Evolutionary conservation across 2,113 vertebrate species (phyloP), one percentile per base, ranked within the genome.

Genomic region (Boleophthalmus pectinirostris): DNA sequence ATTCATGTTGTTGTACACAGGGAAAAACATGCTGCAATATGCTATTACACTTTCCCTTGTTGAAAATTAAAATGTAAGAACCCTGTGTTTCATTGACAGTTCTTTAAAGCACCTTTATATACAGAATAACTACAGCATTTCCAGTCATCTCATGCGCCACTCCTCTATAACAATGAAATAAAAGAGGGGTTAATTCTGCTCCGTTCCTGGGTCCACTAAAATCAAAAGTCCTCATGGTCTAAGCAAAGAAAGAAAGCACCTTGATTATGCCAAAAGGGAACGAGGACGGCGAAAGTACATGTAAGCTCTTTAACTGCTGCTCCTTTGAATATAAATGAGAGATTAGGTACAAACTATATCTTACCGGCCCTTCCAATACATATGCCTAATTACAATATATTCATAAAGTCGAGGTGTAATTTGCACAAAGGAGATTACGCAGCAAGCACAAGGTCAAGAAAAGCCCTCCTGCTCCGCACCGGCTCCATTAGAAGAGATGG

Each of bases 281-380:
- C 88, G 87, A 81, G 90, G 88, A 91, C 91, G 82, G 90, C 78
- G 73, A 83, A 91, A 88, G 85, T 85, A 93, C 89, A 82, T 90
- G 78, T 94, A 92, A 93, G 91, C 91, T 91, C 89, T 91, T 93
- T 91, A 91, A 90, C 89, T 83, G 68, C 73, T 75, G 69, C 89
- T 92, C 83, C 92, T 93, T 93, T 94, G 93, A 92, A 94, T 94
- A 91, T 93, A 94, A 94, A 94, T 94, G 92, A 94, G 93, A 93
- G 92, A 94, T 94, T 94, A 94, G 85, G 87, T 84, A 81, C 86
- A 88, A 92, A 93, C 91, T 92, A 93, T 93, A 94, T 94, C 91
- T 94, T 93, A 92, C 87, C 87, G 91, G 87, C 85, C 61, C 75
- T 90, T 93, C 89, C 90, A 94, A 93, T 93, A 92, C 93, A 93